Evolutionary conservation across 2,888 invertebrate species (phyloP), one percentile per base, ranked within the genome.

Genomic region (Phortica okadai): DNA sequence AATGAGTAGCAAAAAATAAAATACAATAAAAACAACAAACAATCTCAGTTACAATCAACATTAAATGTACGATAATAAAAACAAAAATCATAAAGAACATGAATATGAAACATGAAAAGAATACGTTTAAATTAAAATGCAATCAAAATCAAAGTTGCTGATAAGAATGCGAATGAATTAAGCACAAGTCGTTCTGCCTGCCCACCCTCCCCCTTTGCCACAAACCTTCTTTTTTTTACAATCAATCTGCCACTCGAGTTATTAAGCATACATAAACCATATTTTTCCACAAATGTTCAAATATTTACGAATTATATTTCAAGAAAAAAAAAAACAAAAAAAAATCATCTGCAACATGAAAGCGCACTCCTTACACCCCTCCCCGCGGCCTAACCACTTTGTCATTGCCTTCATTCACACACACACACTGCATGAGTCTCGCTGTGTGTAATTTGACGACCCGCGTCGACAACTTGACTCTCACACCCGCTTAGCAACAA

Each of bases 211-310:
- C 33, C 33, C 33, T 33, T 16, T 10, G 14, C n/a, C n/a, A 8
- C 10, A n/a, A n/a, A 16, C 16, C 16, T 56, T 56, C 4, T 56
- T 56, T 8, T 56, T 8, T 56, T 56, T 7, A 6, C 56, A 56
- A n/a, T 56, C 56, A 56, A 16, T 56, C 50, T 11, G 50, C 62
- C 62, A 62, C 62, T 69, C 73, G 75, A 62, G 78, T 85, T 84
- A 89, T 89, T 89, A 90, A 82, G 79, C 80, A 82, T 82, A 83
- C 85, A 84, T 84, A 88, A 90, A 90, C 87, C 90, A 90, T 90
- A 90, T 90, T 90, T 87, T 89, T 81, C 83, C 79, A 83, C 90
- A 90, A 90, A 90, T 90, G 90, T 90, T 90, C 90, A 88, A 88
- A 90, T 89, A 89, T 88, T 87, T 85, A 80, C 25, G 25, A 41